phyloP scores from a whole-genome alignment of 1,140 invertebrate genomes.

The Mylabris phalerata region DNA sequence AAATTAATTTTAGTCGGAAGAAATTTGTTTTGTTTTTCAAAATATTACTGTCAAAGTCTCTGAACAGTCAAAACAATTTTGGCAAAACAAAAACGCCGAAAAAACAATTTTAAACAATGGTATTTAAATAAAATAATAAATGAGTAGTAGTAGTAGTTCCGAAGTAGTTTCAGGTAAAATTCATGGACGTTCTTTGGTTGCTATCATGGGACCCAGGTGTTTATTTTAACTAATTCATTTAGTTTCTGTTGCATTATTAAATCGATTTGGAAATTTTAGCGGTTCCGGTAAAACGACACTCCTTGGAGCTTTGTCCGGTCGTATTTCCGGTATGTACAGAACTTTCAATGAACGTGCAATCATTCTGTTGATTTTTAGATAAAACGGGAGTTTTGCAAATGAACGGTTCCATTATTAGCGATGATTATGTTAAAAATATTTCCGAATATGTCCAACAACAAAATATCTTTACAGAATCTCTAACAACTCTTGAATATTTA shows the following conservation, averaged over 20 bases:
- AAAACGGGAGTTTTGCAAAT: slow-evolving; percentile 58
- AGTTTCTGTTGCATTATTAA: slow-evolving; percentile 9
- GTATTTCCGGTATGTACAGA: neutral
- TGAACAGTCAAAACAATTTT: slow-evolving; percentile 1
- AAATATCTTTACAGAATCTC: slow-evolving; percentile 58
- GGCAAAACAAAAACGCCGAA: slow-evolving; percentile 1
- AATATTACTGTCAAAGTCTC: neutral
- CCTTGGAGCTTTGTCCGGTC: slow-evolving; percentile 58
- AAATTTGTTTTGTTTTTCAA: slow-evolving; percentile 1
- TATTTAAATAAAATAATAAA: neutral
- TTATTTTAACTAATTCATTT: slow-evolving; percentile 10
- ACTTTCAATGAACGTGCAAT: no score
- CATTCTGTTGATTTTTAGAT: slow-evolving; percentile 36
- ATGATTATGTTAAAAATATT: slow-evolving; percentile 56
- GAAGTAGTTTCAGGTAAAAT: slow-evolving; percentile 41
- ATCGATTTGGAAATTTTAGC: slow-evolving; percentile 42
- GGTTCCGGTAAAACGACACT: slow-evolving; percentile 67
- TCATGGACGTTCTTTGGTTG: slow-evolving; percentile 41
- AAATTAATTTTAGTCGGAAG: neutral
- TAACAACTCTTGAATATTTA: slow-evolving; percentile 66
- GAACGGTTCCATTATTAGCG: slow-evolving; percentile 56
- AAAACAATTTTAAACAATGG: slow-evolving; percentile 5
- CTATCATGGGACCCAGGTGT: slow-evolving; percentile 47
- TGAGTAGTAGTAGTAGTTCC: slow-evolving; percentile 8
- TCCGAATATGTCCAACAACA: slow-evolving; percentile 68